Evolutionary conservation across 2,888 invertebrate genomes (phyloP).

Genomic region (Caenorhabditis doughertyi): DNA sequence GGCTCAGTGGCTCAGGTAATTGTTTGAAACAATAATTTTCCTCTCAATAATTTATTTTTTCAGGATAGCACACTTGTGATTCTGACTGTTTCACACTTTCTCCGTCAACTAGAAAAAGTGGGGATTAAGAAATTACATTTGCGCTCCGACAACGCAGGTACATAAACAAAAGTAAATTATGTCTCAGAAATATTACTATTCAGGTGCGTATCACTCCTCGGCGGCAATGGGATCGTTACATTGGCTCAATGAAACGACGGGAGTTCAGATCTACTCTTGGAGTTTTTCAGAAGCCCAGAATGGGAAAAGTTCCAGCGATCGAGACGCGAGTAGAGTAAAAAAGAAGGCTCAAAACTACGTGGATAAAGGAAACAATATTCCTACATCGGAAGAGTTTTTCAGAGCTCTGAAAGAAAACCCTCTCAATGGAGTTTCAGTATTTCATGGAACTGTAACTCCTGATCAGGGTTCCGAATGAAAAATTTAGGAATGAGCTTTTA

Average conservation of each 20-base stretch:
- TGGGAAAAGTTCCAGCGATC: slow-evolving; percentile 15
- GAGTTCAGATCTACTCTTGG: no score
- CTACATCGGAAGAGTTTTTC: not conserved
- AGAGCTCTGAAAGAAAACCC: not conserved
- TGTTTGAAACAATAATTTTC: no score
- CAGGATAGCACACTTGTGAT: not conserved
- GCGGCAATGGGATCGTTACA: not conserved
- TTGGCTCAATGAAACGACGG: slow-evolving; percentile 5
- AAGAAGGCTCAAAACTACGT: slow-evolving; percentile 2
- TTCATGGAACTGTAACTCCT: no score
- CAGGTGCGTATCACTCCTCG: slow-evolving; percentile 23
- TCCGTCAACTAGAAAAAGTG: not conserved
- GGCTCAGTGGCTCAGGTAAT: no score
- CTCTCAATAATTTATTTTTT: not conserved
- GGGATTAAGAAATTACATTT: no score
- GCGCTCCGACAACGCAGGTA: slow-evolving; percentile 13
- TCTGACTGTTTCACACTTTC: not conserved
- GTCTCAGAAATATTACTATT: not conserved
- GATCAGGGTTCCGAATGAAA: no score
- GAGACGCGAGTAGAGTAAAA: slow-evolving; percentile 24
- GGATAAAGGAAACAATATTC: not conserved
- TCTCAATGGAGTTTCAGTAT: no score
- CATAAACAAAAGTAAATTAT: no score
- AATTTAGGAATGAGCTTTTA: no score
- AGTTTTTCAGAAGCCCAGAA: no score